These are phyloP conservation scores for Siderastrea radians DNA, from an alignment of 92 coral and sea anemone genomes.

Conservation along the genomic window DNA sequence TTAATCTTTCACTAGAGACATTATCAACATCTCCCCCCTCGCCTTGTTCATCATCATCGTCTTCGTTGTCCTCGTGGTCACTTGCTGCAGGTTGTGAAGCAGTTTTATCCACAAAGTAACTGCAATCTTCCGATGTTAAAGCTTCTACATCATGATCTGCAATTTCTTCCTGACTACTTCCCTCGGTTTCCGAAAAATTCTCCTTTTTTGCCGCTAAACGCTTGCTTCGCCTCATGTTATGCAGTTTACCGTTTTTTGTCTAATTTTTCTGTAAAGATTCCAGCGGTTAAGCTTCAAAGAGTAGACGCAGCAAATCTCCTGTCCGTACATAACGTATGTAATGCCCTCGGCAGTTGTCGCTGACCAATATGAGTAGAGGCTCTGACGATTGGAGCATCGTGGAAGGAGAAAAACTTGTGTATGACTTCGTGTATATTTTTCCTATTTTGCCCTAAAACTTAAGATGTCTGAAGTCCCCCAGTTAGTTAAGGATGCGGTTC, in stretches of 20 bases:
- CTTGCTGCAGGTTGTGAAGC: neutral
- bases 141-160: constrained; percentile 35
- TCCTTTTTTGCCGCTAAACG: constrained; percentile 52
- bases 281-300: constrained; percentile 1
- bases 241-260: too few species aligned
- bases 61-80: constrained; percentile 3
- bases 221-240: constrained; percentile 44
- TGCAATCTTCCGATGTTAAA: constrained; percentile 27
- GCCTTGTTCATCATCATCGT: neutral
- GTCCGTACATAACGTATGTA: neutral
- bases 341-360: neutral
- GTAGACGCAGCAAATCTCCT: neutral
- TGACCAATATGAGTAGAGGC: neutral
- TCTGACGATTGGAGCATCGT: neutral
- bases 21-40: neutral
- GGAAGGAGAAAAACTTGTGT: neutral
- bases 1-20: neutral
- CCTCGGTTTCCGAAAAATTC: constrained; percentile 17
- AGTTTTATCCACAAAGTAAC: constrained; percentile 32
- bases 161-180: constrained; percentile 33
- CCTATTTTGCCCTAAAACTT: neutral
- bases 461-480: constrained; percentile 38
- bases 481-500: constrained; percentile 66
- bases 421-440: neutral
- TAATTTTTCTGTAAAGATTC: neutral